Evolutionary conservation across 2,113 vertebrate species (phyloP).

Genomic region (Cichladusa arquata): DNA sequence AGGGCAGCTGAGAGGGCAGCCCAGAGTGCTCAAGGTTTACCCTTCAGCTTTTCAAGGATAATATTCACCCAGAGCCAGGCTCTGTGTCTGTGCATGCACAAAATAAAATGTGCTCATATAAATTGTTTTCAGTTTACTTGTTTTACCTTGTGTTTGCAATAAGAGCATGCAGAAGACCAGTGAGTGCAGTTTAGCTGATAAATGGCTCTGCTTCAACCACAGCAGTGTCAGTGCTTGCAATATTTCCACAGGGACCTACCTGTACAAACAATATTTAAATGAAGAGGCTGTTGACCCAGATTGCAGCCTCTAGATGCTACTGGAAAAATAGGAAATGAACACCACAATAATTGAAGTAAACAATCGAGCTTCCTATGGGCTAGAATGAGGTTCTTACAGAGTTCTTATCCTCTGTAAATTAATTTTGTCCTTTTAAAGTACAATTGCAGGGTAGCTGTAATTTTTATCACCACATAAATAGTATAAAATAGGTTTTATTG

Average conservation of each 20-base stretch:
- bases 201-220: neutral
- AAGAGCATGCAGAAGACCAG: neutral
- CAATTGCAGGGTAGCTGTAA: rapidly evolving
- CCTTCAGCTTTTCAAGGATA: neutral
- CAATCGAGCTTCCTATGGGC: neutral
- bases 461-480: neutral
- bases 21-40: neutral
- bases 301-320: neutral
- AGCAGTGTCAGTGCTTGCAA: neutral
- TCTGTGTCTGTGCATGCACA: rapidly evolving
- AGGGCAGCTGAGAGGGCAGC: neutral
- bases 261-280: neutral
- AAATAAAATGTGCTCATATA: neutral
- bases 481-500: neutral
- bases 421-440: neutral
- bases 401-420: neutral
- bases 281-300: neutral
- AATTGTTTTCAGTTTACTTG: neutral
- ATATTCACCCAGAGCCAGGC: neutral
- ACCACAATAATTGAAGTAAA: neutral
- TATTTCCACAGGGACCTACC: neutral
- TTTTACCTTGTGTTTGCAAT: neutral
- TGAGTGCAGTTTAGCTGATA: neutral
- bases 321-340: neutral
- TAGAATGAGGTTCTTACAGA: neutral